Conservation (phyloP, 2,797 vertebrate genomes). For the Manis javanica region DNA sequence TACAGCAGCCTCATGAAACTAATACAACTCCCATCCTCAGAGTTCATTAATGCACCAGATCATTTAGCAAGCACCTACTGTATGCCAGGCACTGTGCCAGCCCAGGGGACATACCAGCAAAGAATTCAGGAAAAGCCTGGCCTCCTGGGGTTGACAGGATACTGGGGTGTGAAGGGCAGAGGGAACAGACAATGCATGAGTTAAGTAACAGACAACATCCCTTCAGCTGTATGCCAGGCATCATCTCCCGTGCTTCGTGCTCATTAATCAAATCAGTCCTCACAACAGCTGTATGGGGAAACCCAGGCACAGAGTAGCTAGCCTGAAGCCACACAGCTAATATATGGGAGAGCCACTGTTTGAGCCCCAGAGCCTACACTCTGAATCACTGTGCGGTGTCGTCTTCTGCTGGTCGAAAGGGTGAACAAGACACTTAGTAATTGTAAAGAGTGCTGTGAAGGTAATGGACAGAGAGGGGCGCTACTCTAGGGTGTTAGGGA, state of each 20-base stretch:
- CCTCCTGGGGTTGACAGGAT: neutral
- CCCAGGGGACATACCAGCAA: neutral
- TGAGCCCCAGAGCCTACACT: neutral
- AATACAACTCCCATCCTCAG: neutral
- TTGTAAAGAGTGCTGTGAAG: too few relatives aligned
- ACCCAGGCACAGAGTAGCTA: neutral
- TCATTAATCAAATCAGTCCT: neutral
- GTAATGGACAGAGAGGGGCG: accelerated
- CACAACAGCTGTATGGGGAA: neutral
- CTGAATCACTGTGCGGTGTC: neutral
- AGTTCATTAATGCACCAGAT: neutral
- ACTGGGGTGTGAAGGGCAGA: neutral
- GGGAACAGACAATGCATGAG: neutral
- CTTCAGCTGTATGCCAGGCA: neutral
- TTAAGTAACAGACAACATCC: neutral
- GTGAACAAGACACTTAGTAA: too few relatives aligned
- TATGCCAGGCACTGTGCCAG: neutral
- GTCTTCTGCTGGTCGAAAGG: neutral
- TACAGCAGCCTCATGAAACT: too few relatives aligned
- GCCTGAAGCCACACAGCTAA: neutral
- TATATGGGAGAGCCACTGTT: neutral
- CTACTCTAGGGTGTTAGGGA: neutral
- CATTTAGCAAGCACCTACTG: neutral
- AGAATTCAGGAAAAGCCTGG: neutral
- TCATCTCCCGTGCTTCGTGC: neutral